Conservation (phyloP, 1,140 invertebrate genomes). For the Trichomalopsis sarcophagae region DNA sequence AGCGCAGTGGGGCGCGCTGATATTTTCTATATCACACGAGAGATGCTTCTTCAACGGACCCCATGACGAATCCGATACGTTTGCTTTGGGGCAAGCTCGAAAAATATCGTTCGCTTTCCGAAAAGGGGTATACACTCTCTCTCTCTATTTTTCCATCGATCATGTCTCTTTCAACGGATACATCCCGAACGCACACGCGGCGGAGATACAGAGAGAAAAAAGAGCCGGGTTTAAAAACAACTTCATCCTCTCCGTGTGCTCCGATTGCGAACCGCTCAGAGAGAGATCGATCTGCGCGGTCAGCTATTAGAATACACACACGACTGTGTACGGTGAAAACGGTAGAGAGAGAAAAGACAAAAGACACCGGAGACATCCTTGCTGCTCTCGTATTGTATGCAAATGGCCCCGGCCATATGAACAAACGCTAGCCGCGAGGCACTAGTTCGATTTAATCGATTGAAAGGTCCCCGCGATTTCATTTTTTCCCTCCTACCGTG, state of each 20-base stretch:
- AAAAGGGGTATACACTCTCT: neutral
- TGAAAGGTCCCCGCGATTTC: neutral
- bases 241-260: neutral
- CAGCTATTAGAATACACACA: slow-evolving; percentile 36
- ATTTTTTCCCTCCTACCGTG: neutral
- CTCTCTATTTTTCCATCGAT: slow-evolving; percentile 22
- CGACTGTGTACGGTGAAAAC: slow-evolving; percentile 26
- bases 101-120: neutral
- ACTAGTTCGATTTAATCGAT: slow-evolving; percentile 36
- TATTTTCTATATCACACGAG: slow-evolving; percentile 25
- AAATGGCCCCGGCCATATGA: slow-evolving; percentile 55
- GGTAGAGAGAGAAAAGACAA: slow-evolving; percentile 45
- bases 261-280: neutral
- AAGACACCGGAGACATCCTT: neutral
- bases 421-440: slow-evolving; percentile 21
- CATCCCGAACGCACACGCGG: neutral
- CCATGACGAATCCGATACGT: slow-evolving; percentile 42
- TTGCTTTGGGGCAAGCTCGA: neutral
- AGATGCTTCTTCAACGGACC: slow-evolving; percentile 29
- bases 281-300: slow-evolving; percentile 16
- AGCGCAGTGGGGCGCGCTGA: neutral
- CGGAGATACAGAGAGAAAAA: neutral
- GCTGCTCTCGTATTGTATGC: slow-evolving; percentile 63
- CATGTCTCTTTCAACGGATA: neutral
- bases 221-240: neutral